Percentiles rank a stretch among this genome's conserved stretches.
phyloP scores from a whole-genome alignment of 2,797 vertebrate species.

The Gadopsis bispinosus region DNA sequence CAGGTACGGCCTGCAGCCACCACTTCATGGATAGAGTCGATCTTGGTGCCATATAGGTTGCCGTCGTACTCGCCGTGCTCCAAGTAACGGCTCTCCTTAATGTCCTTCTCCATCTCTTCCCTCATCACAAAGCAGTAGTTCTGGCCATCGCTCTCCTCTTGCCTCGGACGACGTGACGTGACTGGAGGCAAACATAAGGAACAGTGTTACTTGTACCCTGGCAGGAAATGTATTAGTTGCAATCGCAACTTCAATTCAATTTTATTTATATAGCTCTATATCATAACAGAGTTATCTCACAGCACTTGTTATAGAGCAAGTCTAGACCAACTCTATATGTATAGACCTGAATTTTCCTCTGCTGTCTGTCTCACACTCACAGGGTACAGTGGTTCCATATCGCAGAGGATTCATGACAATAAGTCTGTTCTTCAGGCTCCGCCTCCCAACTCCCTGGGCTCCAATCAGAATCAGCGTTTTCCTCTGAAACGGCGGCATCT shows the following conservation, averaged over 20 bases:
- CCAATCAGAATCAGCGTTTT: conserved; percentile 97
- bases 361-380: conserved; percentile 85
- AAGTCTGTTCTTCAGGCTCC: conserved; percentile 98
- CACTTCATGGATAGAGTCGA: conserved; percentile 97
- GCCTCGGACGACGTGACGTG: conserved; percentile 93
- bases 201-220: neutral
- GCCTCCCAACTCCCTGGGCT: conserved; percentile 96
- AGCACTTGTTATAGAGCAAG: no score
- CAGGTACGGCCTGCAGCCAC: conserved; percentile 92
- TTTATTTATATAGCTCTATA: no score
- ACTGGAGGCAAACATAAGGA: conserved; percentile 80
- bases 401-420: conserved; percentile 93
- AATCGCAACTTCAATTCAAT: neutral
- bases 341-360: neutral
- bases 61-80: conserved; percentile 98
- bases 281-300: no score
- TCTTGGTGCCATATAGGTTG: conserved; percentile 98
- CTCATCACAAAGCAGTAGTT: conserved; percentile 95
- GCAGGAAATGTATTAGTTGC: neutral
- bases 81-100: conserved; percentile 94
- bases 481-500: conserved; percentile 98
- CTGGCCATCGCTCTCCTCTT: conserved; percentile 95
- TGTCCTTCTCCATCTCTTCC: conserved; percentile 92
- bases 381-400: conserved; percentile 97
- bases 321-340: no score